phyloP scores from a whole-genome alignment of 2,888 invertebrate species.

The Subacronicta megacephala region DNA sequence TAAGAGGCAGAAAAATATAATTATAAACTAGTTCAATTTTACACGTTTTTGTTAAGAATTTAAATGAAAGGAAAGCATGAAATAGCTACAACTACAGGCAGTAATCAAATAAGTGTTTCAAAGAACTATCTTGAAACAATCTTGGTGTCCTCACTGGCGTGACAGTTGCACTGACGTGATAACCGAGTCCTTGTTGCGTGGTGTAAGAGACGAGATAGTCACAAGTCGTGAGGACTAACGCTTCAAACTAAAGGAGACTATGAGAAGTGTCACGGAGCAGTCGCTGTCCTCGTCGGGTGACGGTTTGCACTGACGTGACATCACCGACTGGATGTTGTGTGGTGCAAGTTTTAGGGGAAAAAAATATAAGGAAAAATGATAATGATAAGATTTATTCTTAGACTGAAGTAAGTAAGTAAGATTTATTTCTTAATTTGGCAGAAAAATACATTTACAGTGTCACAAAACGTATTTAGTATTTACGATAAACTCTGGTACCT shows the following conservation, averaged over 20 bases:
- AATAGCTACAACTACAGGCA: neutral
- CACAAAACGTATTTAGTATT: too few relatives aligned
- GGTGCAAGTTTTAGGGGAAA: slow-evolving; percentile 27
- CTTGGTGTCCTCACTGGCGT: slow-evolving; percentile 21
- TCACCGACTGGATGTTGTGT: slow-evolving; percentile 30
- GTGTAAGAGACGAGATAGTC: slow-evolving; percentile 27
- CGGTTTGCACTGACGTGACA: slow-evolving; percentile 43
- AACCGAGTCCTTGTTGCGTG: slow-evolving; percentile 26
- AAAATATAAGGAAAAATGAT: too few relatives aligned
- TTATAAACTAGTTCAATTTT: too few relatives aligned
- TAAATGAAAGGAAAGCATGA: neutral
- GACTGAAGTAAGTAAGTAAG: too few relatives aligned
- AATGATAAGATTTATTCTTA: too few relatives aligned
- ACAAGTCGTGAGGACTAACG: slow-evolving; percentile 25
- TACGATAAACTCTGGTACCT: too few relatives aligned
- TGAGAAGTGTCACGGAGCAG: slow-evolving; percentile 33
- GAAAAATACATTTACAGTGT: too few relatives aligned
- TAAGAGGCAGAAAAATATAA: too few relatives aligned
- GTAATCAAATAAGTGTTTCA: slow-evolving; percentile 12
- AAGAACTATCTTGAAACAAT: slow-evolving; percentile 26
- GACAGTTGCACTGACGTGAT: slow-evolving; percentile 28
- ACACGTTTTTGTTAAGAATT: neutral
- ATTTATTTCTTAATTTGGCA: too few relatives aligned
- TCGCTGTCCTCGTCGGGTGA: slow-evolving; percentile 30
- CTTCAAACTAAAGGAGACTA: slow-evolving; percentile 21